A percentile compares a stretch with the other conserved stretches of the same genome.
Evolutionary conservation across 1,140 invertebrate species (phyloP).

Genomic region (Neuroterus valhalla): DNA sequence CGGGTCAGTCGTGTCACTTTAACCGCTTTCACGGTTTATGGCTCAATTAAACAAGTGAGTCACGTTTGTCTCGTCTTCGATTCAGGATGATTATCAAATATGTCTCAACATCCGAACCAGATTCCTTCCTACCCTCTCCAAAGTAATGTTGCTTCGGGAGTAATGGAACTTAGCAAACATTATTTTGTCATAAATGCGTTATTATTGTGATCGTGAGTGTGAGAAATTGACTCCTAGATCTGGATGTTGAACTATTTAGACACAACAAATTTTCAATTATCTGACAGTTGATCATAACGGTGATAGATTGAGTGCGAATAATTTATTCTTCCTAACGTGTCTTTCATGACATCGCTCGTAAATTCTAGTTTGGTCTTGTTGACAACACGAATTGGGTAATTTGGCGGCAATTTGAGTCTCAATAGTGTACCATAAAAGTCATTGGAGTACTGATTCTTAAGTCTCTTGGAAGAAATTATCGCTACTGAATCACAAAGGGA

Average conservation of each 20-base stretch:
- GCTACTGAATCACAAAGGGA: neutral
- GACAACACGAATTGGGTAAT: constrained; percentile 54
- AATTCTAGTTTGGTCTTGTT: constrained; percentile 46
- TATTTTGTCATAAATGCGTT: neutral
- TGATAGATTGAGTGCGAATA: constrained; percentile 56
- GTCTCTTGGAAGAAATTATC: neutral
- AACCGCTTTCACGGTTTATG: constrained; percentile 49
- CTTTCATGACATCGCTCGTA: constrained; percentile 42
- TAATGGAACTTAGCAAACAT: constrained; percentile 46
- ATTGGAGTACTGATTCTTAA: neutral
- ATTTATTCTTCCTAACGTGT: constrained; percentile 46
- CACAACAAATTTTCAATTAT: too few species aligned
- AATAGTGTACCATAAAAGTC: constrained; percentile 45
- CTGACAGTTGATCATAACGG: too few species aligned
- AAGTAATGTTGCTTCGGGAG: constrained; percentile 38
- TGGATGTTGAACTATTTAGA: too few species aligned
- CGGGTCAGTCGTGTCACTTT: constrained; percentile 45
- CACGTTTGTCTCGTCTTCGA: constrained; percentile 10
- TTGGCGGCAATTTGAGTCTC: constrained; percentile 41
- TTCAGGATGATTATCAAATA: constrained; percentile 23
- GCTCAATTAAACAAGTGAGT: constrained; percentile 46
- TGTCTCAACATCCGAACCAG: neutral
- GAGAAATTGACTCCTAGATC: too few species aligned
- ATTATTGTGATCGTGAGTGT: too few species aligned
- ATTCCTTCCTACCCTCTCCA: constrained; percentile 27